Evolutionary conservation across 2,797 vertebrate genomes (phyloP).

Genomic region (Eleutherodactylus coqui): DNA sequence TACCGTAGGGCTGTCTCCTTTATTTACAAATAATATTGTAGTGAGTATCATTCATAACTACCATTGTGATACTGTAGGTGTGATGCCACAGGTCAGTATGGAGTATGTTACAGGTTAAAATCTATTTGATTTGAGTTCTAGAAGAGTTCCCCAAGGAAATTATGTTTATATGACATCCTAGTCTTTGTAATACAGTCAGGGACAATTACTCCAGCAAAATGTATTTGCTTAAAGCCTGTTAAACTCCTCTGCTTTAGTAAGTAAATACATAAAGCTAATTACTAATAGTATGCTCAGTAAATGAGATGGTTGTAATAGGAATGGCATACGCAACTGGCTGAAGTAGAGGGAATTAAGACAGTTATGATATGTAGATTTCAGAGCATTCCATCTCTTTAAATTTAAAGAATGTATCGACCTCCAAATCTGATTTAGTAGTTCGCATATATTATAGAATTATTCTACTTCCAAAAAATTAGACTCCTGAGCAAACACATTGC

Average conservation of each 20-base stretch:
- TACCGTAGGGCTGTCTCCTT: no score
- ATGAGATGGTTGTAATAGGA: background rate
- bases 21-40: background rate
- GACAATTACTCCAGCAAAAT: slow-evolving; percentile 15
- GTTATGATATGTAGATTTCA: background rate
- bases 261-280: slow-evolving; percentile 44
- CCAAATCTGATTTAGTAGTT: no score
- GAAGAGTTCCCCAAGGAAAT: slow-evolving; percentile 8
- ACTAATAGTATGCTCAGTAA: background rate
- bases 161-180: slow-evolving; percentile 1
- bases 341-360: background rate
- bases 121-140: background rate
- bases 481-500: no score
- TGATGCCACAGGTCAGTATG: background rate
- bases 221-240: slow-evolving; percentile 18
- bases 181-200: background rate
- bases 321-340: background rate
- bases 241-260: background rate
- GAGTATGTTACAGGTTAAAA: background rate
- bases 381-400: background rate
- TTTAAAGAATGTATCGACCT: background rate
- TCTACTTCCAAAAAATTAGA: no score
- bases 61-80: background rate
- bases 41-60: background rate
- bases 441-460: no score